A percentile compares a stretch with the other conserved stretches of the same genome.
phyloP scores from a whole-genome alignment of 1,140 invertebrate species.

The Macrobrachium nipponense region DNA sequence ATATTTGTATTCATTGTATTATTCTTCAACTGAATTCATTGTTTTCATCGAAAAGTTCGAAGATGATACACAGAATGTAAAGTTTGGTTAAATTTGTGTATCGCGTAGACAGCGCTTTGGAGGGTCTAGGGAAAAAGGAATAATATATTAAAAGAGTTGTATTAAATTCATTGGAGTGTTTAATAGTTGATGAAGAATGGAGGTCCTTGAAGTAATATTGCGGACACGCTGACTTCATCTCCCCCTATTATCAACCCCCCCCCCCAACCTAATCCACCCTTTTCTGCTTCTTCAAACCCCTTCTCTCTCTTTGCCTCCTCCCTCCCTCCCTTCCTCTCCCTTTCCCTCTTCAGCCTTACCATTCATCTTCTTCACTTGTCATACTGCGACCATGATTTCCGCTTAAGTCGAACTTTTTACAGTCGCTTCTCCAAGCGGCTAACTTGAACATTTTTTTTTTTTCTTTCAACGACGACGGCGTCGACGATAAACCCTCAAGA shows the following conservation, averaged over 20 bases:
- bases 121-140: too few relatives aligned
- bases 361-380: conserved; percentile 59
- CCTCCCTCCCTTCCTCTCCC: conserved; percentile 7
- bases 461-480: background rate
- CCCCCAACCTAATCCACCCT: too few relatives aligned
- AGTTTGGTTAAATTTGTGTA: too few relatives aligned
- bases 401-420: conserved; percentile 41
- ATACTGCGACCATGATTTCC: conserved; percentile 54
- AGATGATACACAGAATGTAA: too few relatives aligned
- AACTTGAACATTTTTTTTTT: conserved; percentile 22
- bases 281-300: too few relatives aligned
- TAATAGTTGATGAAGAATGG: background rate
- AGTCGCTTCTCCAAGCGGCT: conserved; percentile 17
- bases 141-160: background rate
- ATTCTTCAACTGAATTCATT: too few relatives aligned
- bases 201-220: background rate
- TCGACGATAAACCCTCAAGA: background rate
- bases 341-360: conserved; percentile 5
- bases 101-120: too few relatives aligned
- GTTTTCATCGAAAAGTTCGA: too few relatives aligned
- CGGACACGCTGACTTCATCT: background rate
- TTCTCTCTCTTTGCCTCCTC: too few relatives aligned
- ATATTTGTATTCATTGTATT: too few relatives aligned
- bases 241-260: too few relatives aligned
- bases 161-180: too few relatives aligned